Conservation (phyloP, 2,888 invertebrate genomes). For the Lithodes maja region DNA sequence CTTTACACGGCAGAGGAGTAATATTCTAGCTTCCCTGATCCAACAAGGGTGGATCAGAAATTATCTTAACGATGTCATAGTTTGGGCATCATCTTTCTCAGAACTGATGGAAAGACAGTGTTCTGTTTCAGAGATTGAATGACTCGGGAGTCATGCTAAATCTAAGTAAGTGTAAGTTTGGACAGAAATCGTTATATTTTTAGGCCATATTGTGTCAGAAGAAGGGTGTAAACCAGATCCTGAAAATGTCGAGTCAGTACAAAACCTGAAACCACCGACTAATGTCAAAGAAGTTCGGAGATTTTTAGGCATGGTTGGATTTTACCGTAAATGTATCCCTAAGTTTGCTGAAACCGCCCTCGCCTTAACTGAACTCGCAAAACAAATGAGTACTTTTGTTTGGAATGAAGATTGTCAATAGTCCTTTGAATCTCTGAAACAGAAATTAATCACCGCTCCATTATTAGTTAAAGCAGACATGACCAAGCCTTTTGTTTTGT, state of each 20-base stretch:
- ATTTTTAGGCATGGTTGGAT: conserved; percentile 12
- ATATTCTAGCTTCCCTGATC: conserved; percentile 17
- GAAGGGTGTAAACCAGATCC: conserved; percentile 9
- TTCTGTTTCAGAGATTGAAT: not conserved
- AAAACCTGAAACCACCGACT: not conserved
- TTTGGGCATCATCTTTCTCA: not conserved
- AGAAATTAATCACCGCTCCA: not conserved
- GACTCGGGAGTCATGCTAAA: conserved; percentile 7
- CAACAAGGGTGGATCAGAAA: conserved; percentile 24
- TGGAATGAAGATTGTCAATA: not conserved
- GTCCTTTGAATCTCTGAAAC: not conserved
- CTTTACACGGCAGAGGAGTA: not conserved
- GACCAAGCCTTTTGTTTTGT: not conserved
- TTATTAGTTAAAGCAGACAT: not conserved
- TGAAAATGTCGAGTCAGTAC: not conserved
- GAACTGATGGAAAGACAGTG: not conserved
- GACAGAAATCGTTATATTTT: not conserved
- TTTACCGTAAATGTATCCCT: conserved; percentile 16
- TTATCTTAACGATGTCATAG: conserved; percentile 27
- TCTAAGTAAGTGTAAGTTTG: conserved; percentile 11
- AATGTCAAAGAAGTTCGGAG: conserved; percentile 9
- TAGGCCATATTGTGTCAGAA: too few species aligned
- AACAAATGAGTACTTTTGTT: not conserved
- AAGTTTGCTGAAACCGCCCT: not conserved
- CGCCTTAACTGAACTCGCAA: not conserved